A percentile compares a stretch with the other conserved stretches of the same genome.
Evolutionary conservation across 2,113 vertebrate species (phyloP).

Genomic region (Scartelaos histophorus): DNA sequence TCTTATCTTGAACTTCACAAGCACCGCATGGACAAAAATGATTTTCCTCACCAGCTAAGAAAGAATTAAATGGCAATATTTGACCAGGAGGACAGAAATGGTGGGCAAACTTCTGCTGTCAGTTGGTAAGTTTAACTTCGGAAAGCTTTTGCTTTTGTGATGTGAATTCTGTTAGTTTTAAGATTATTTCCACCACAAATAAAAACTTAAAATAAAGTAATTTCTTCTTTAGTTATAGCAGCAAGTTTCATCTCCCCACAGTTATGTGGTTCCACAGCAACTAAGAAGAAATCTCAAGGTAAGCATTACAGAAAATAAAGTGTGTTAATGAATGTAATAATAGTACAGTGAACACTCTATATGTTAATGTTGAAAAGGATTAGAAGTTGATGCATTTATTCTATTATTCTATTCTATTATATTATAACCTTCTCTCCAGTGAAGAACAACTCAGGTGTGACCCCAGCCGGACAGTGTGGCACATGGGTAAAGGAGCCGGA

Average conservation of each 20-base stretch:
- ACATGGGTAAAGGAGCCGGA: constrained; percentile 91
- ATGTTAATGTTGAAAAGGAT: neutral
- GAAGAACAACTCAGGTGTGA: constrained; percentile 88
- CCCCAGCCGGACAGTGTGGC: constrained; percentile 89
- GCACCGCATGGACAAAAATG: neutral
- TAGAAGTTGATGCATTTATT: neutral
- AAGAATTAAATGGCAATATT: constrained; percentile 34
- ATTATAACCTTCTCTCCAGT: constrained; percentile 67
- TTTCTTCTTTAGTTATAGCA: constrained; percentile 82
- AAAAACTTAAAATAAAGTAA: neutral
- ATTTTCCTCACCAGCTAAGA: neutral
- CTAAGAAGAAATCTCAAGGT: constrained; percentile 90
- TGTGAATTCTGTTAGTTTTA: too few species aligned
- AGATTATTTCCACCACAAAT: neutral
- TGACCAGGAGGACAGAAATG: constrained; percentile 57
- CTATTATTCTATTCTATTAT: too few species aligned
- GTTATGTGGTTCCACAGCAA: constrained; percentile 77
- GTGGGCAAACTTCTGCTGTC: constrained; percentile 61
- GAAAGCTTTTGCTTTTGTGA: neutral
- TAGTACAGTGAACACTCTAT: neutral
- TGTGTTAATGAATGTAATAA: neutral
- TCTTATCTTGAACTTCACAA: neutral
- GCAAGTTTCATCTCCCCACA: constrained; percentile 87
- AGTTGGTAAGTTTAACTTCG: constrained; percentile 55
- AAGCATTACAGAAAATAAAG: constrained; percentile 23